Conservation (phyloP, 2,113 vertebrate genomes). For the Ariopsis seemanni region DNA sequence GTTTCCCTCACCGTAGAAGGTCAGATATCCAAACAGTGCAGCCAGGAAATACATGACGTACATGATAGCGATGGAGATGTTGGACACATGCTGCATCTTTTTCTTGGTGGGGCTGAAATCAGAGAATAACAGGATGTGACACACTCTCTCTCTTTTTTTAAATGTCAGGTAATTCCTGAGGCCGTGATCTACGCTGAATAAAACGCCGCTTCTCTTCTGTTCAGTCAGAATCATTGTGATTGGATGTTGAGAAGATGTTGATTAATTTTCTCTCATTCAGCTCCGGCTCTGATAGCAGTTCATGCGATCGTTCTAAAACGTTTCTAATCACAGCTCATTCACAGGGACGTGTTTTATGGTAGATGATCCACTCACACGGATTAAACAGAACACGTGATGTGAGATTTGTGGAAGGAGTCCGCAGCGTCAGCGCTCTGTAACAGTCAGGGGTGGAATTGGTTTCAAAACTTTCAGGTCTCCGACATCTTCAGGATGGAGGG, state of each 20-base stretch:
- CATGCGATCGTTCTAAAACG: too few species aligned
- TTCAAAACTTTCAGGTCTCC: not conserved
- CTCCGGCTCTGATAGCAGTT: not conserved
- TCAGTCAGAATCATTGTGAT: not conserved
- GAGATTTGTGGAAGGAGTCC: not conserved
- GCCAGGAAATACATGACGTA: constrained; percentile 99
- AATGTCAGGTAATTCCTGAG: not conserved
- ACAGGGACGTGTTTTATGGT: not conserved
- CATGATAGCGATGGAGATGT: constrained; percentile 97
- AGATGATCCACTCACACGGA: not conserved
- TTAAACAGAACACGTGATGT: not conserved
- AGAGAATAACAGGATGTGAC: constrained; percentile 57
- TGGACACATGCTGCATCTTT: constrained; percentile 97
- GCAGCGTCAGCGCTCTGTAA: not conserved
- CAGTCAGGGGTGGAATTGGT: not conserved
- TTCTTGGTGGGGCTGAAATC: constrained; percentile 86
- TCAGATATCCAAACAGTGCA: constrained; percentile 98
- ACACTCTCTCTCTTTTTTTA: not conserved
- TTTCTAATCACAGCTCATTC: not conserved
- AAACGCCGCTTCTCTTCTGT: not conserved
- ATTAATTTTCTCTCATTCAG: not conserved
- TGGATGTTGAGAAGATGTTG: too few species aligned
- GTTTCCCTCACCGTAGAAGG: constrained; percentile 89
- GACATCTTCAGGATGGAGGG: too few species aligned
- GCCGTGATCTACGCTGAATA: not conserved